These are phyloP conservation scores for Cheilosia pagana DNA, from an alignment of 2,888 invertebrate genomes.

Conservation along the genomic window DNA sequence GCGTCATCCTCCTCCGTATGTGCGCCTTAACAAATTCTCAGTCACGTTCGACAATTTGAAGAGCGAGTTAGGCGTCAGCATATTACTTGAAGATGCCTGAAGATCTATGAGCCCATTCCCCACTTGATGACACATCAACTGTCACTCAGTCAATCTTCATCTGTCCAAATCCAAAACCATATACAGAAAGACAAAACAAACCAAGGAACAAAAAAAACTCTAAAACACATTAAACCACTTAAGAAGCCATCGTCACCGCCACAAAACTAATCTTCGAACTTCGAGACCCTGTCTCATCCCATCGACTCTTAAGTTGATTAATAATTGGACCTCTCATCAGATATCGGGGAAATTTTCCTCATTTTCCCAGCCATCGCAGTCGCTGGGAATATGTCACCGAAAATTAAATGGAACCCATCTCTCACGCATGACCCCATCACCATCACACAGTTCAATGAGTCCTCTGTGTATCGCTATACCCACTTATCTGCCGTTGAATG, in stretches of 20 bases:
- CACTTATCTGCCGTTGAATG: constrained; percentile 14
- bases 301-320: constrained; percentile 54
- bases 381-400: constrained; percentile 61
- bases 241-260: constrained; percentile 71
- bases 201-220: constrained; percentile 4
- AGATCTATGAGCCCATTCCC: constrained; percentile 66
- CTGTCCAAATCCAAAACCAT: constrained; percentile 29
- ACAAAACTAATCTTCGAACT: constrained; percentile 60
- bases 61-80: constrained; percentile 52
- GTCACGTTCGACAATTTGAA: constrained; percentile 63
- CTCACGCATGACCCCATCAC: constrained; percentile 41
- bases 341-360: constrained; percentile 56
- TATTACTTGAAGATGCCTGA: constrained; percentile 57
- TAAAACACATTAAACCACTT: constrained; percentile 74
- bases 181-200: constrained; percentile 1
- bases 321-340: constrained; percentile 69
- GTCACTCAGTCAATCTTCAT: constrained; percentile 69
- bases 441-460: constrained; percentile 30
- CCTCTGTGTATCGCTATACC: constrained; percentile 14
- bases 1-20: constrained; percentile 41
- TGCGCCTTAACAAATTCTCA: constrained; percentile 62
- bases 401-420: constrained; percentile 65
- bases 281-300: constrained; percentile 30
- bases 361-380: constrained; percentile 45
- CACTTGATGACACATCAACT: constrained; percentile 72